Base-by-base conservation (phyloP, 2,113 vertebrate genomes). In the Myrmecobius fasciatus region DNA sequence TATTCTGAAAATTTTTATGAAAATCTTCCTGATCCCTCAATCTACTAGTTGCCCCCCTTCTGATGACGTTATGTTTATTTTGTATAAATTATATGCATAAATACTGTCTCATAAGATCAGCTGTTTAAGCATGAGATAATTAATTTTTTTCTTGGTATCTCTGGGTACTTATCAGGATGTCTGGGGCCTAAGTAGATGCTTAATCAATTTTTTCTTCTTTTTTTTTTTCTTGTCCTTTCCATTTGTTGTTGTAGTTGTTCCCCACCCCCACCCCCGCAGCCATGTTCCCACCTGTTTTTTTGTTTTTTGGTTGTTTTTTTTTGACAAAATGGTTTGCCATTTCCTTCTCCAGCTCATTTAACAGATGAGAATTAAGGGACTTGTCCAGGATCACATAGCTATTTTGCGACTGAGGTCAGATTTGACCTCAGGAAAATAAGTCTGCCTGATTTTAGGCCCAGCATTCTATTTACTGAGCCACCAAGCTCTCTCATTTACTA, bases 101-200 rank as follows among this genome's bases (percentile, higher is more conserved):
- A n/a, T 83, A 83, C 43, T 75, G 17, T 92, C n/a, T 93, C 75
- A 53, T 53, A 95, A 56, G 60, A 91, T 92, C n/a, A 91, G 31
- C 31, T 36, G 5, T 36, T 67, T 36, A 31, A 67, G 31, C 28
- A n/a, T 43, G 20, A 43, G 26, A 1, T 83, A 17, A 83, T n/a
- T n/a, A 36, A 36, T 75, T 36, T 75, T n/a, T 75, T 75, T 36
- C 12, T 36, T 20, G 67, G 14, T n/a, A n/a, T 75, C 67, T 75
- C 67, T 75, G 22, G 67, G 36, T 75, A 36, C 4, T 75, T 43
- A 83, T 7, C 67, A 83, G 36, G 43, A n/a, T 83, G 14, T 17
- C 17, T 83, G 67, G 60, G 12, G 12, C 17, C 22, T 22, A 83
- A 83, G 7, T 22, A 83, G 36, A 22, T 83, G 5, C 22, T 83